phyloP scores from a whole-genome alignment of 2,113 vertebrate species.

The Macheiramphus alcinus region DNA sequence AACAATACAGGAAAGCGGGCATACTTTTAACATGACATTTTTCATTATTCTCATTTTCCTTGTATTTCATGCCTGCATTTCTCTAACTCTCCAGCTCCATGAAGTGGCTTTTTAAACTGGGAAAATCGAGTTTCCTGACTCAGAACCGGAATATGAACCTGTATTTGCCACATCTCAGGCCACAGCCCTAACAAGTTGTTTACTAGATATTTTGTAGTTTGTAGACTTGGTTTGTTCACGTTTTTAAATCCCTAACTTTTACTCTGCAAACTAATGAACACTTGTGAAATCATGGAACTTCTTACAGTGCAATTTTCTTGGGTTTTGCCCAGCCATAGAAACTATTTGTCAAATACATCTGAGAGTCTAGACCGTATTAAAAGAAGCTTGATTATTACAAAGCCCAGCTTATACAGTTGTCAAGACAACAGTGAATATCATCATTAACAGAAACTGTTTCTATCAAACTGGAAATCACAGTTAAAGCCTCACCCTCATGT shows the following conservation, averaged over 20 bases:
- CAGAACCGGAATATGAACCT: neutral
- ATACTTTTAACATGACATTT: neutral
- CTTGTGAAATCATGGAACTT: neutral
- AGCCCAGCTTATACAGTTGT: slow-evolving; percentile 21
- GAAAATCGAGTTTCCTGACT: neutral
- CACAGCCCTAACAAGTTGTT: neutral
- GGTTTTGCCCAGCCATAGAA: neutral
- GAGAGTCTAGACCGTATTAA: slow-evolving; percentile 37
- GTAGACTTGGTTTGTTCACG: neutral
- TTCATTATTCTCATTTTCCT: neutral
- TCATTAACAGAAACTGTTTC: slow-evolving; percentile 17
- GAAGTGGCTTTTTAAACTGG: neutral
- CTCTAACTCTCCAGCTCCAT: neutral
- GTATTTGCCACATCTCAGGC: neutral
- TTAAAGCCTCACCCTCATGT: neutral
- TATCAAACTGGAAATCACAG: slow-evolving; percentile 10
- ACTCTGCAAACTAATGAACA: neutral
- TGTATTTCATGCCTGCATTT: neutral
- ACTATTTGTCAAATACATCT: neutral
- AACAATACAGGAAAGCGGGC: neutral
- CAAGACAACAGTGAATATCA: slow-evolving; percentile 51
- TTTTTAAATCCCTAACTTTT: neutral
- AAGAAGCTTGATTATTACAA: slow-evolving; percentile 47
- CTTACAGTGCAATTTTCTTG: neutral
- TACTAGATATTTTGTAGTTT: neutral